A percentile compares a stretch with the other conserved stretches of the same genome.
phyloP scores from a whole-genome alignment of 2,113 vertebrate species.

The Euleptes europaea region DNA sequence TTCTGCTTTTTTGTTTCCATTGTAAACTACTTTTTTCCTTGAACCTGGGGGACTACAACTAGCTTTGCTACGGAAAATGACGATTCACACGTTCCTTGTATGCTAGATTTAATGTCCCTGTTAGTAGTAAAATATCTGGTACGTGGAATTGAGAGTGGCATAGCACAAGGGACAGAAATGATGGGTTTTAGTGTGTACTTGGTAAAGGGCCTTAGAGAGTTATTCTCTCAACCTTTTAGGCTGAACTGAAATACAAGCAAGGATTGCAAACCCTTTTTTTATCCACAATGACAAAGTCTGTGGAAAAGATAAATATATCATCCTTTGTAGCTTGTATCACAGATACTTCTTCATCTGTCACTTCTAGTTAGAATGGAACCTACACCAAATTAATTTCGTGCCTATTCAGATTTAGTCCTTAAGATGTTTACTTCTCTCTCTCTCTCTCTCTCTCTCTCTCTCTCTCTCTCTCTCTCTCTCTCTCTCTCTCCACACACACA shows the following conservation, averaged over 20 bases:
- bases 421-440: no score
- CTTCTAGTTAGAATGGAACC: no score
- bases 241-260: no score
- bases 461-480: no score
- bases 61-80: background rate
- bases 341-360: no score
- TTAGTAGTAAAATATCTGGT: background rate
- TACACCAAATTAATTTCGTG: no score
- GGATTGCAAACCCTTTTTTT: no score
- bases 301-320: background rate
- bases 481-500: no score
- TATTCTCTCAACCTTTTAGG: background rate
- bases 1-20: background rate
- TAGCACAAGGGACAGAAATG: background rate
- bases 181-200: background rate
- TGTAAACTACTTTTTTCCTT: background rate
- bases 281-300: background rate
- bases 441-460: no score
- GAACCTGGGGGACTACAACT: background rate
- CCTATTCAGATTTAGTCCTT: no score
- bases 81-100: background rate
- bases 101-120: background rate
- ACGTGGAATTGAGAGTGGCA: background rate
- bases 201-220: background rate
- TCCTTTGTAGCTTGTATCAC: no score